Evolutionary conservation across 1,140 invertebrate genomes (phyloP).

Genomic region (Homarus americanus): DNA sequence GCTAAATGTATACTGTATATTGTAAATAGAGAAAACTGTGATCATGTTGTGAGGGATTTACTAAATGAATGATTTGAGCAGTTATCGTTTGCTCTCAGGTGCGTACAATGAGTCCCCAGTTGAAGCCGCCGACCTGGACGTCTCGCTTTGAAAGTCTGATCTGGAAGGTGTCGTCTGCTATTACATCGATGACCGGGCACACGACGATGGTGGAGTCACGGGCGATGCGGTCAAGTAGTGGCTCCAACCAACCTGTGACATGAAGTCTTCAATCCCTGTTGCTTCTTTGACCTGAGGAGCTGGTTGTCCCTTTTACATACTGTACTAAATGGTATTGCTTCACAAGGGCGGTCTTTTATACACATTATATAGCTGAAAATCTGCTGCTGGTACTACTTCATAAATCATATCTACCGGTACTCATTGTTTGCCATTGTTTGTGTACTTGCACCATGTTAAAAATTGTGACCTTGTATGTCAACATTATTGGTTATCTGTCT

Average conservation of each 20-base stretch:
- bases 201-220: conserved; percentile 92
- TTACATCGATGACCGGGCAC: conserved; percentile 93
- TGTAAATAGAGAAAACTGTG: not conserved
- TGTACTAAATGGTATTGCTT: too few relatives aligned
- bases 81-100: not conserved
- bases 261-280: conserved; percentile 3
- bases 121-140: conserved; percentile 96
- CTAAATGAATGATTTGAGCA: not conserved
- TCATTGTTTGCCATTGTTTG: too few relatives aligned
- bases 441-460: too few relatives aligned
- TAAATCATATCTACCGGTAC: too few relatives aligned
- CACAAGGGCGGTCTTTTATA: too few relatives aligned
- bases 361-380: too few relatives aligned
- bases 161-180: conserved; percentile 93
- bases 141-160: conserved; percentile 91
- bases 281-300: not conserved
- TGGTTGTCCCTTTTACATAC: not conserved
- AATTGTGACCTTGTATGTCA: too few relatives aligned
- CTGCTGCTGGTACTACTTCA: too few relatives aligned
- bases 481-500: too few relatives aligned
- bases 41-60: not conserved
- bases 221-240: conserved; percentile 92
- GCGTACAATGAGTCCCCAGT: conserved; percentile 84
- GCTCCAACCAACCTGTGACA: conserved; percentile 81
- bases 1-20: not conserved